These are phyloP conservation scores for Leucophenga montana DNA, from an alignment of 2,888 invertebrate species.

Conservation along the genomic window DNA sequence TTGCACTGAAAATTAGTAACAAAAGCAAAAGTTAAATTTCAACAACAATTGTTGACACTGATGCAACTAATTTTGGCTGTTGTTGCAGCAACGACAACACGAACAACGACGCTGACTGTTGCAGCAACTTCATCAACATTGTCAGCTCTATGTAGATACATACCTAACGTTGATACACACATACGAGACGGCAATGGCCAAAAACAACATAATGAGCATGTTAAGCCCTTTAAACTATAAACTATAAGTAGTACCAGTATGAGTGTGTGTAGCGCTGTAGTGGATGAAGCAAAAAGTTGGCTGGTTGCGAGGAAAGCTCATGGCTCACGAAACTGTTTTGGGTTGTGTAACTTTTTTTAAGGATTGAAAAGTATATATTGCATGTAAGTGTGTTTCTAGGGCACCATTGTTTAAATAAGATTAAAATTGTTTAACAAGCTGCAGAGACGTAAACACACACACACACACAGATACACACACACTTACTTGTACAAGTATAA, in stretches of 20 bases:
- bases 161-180: not conserved
- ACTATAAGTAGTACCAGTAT: too few species aligned
- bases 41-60: constrained; percentile 37
- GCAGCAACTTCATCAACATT: constrained; percentile 9
- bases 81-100: constrained; percentile 2
- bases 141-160: not conserved
- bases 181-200: not conserved
- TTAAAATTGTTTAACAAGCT: constrained; percentile 22
- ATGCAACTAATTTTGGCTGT: constrained; percentile 15
- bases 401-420: constrained; percentile 25
- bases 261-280: too few species aligned
- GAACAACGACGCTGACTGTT: not conserved
- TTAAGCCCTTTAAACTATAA: too few species aligned
- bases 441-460: constrained; percentile 10
- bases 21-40: not conserved
- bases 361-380: not conserved
- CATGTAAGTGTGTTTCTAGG: constrained; percentile 17
- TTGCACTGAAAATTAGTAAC: constrained; percentile 1
- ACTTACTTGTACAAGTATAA: not conserved
- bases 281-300: too few species aligned
- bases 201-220: constrained; percentile 16
- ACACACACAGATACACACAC: not conserved
- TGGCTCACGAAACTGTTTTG: not conserved
- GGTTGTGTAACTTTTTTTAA: not conserved
- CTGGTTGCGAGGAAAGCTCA: not conserved